Conservation (phyloP, 1,140 invertebrate genomes). For the Cyclina sinensis region DNA sequence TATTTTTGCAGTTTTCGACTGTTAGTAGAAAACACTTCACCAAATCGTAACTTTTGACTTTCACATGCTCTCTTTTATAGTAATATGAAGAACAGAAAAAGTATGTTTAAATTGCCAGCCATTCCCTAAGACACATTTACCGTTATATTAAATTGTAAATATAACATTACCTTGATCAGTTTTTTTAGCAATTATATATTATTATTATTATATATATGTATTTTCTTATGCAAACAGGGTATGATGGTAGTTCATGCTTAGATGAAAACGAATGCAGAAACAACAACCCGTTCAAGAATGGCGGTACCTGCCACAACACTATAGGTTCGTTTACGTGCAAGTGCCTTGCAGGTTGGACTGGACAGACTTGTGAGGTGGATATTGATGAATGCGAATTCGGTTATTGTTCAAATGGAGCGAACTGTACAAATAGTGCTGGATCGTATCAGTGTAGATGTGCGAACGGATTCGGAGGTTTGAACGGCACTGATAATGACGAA, state of each 20-base stretch:
- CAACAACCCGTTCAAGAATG: constrained; percentile 29
- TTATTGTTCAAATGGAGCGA: neutral
- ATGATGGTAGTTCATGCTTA: neutral
- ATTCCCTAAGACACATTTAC: too few relatives aligned
- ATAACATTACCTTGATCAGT: too few relatives aligned
- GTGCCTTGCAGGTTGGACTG: constrained; percentile 54
- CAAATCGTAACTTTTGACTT: too few relatives aligned
- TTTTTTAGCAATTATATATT: too few relatives aligned
- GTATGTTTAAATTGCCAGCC: too few relatives aligned
- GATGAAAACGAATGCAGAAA: constrained; percentile 22
- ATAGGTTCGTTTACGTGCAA: constrained; percentile 50
- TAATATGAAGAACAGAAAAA: too few relatives aligned
- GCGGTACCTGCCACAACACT: constrained; percentile 47
- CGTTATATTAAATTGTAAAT: too few relatives aligned
- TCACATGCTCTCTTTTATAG: too few relatives aligned
- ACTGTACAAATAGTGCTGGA: neutral
- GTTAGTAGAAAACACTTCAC: too few relatives aligned
- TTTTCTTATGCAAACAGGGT: neutral
- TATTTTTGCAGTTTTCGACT: too few relatives aligned
- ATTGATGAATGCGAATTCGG: constrained; percentile 65
- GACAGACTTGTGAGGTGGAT: constrained; percentile 41
- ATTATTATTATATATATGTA: too few relatives aligned
- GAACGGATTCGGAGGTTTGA: neutral
- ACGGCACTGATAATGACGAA: neutral
- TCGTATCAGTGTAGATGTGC: neutral